Base-by-base conservation (phyloP, 2,797 vertebrate species). In the Urophycis tenuis region DNA sequence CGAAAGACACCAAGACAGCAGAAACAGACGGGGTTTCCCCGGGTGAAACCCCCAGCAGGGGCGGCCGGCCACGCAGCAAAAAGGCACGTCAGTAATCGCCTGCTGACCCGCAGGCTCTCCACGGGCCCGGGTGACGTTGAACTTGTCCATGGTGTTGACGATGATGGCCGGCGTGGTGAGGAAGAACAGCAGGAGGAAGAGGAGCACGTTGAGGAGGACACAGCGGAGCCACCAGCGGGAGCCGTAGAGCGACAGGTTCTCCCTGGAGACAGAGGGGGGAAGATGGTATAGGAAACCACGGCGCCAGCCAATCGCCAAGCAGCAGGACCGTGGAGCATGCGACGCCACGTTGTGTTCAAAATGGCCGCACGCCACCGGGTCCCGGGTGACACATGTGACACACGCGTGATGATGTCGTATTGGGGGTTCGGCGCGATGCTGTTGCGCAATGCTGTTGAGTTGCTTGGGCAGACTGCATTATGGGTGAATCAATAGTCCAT, bases 121-220 rank as follows among this genome's bases (percentile, higher is more conserved):
- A 97, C 92, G 2, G 97, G 97, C 69, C 90, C 90, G 11, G 11
- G 97, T 99, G 87, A 99, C 96, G 0, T 99, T 99, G 91, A 98
- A 99, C 92, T 96, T 95, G 89, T 98, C 97, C 87, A 99, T 97
- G 72, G 98, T 99, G 92, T 98, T 99, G 88, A 99, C 96, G 10
- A 99, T 94, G 88, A 98, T 96, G 89, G 97, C 95, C 0, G 98
- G 98, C 0, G 98, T 99, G 85, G 98, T 99, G 91, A 99, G 96
- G 88, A 99, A 99, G 93, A 99, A 98, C 86, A 99, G 95, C 78
- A 99, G 94, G 88, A 97, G 64, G 89, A 99, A 99, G 86, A 99
- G 94, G 87, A 93, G 93, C 86, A 95, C 92, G 93, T 99, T 99
- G 91, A 99, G 94, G 64, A 95, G 86, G 73, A 96, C 77, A 34